These are phyloP conservation scores for Platyrinchus mystaceus DNA, from an alignment of 2,797 vertebrate genomes.

Conservation along the genomic window DNA sequence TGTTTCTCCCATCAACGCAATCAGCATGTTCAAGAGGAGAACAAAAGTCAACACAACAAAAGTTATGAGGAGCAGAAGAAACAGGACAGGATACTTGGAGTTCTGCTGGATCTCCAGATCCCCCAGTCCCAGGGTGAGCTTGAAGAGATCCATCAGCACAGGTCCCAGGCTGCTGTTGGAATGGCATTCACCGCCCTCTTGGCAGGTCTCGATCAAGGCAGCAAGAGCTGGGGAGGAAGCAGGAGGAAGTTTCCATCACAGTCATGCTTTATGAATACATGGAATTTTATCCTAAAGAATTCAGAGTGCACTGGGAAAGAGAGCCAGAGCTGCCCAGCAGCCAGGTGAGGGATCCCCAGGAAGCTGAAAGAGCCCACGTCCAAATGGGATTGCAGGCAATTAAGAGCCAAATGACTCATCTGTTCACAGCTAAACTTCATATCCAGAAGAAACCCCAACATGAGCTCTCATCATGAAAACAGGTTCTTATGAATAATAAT, in stretches of 20 bases:
- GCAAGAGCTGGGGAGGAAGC: conserved; percentile 73
- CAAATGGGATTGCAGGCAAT: background rate
- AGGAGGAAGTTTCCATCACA: background rate
- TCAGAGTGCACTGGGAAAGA: background rate
- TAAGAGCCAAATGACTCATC: background rate
- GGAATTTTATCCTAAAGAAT: background rate
- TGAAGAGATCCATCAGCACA: conserved; percentile 79
- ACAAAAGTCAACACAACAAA: conserved; percentile 81
- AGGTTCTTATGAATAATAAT: background rate
- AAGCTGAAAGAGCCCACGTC: background rate
- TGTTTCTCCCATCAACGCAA: conserved; percentile 81
- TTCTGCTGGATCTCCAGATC: conserved; percentile 81
- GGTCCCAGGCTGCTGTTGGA: conserved; percentile 76
- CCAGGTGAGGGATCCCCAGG: background rate
- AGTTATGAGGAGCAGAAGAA: conserved; percentile 79
- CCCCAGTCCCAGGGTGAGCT: conserved; percentile 80
- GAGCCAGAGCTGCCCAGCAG: background rate
- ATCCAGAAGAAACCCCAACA: background rate
- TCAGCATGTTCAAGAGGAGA: conserved; percentile 83
- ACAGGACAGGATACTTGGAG: conserved; percentile 80
- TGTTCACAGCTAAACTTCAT: background rate
- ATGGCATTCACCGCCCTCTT: conserved; percentile 7
- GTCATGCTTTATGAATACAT: background rate
- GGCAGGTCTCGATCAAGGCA: conserved; percentile 74
- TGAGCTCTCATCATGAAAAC: background rate